phyloP scores from a whole-genome alignment of 2,797 vertebrate species.

The Falco rusticolus region DNA sequence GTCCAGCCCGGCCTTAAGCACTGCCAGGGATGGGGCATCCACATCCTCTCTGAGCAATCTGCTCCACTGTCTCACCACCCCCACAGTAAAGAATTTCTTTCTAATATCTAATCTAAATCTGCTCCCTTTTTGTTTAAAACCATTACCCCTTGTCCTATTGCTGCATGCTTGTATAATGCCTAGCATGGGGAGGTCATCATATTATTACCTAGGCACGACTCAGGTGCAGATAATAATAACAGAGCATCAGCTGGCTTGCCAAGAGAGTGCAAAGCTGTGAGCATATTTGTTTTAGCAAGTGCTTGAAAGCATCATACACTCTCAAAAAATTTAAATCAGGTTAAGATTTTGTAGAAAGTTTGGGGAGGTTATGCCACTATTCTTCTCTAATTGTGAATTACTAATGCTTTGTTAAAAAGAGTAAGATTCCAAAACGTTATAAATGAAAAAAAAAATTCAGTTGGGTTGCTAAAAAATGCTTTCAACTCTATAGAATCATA shows the following conservation, averaged over 20 bases:
- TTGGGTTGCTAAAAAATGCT: neutral
- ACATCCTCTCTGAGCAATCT: no score
- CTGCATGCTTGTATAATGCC: neutral
- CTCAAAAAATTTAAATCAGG: neutral
- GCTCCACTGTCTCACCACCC: no score
- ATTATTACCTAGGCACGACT: neutral
- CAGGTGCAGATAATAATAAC: neutral
- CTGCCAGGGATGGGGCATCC: no score
- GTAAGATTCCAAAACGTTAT: neutral
- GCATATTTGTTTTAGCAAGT: neutral
- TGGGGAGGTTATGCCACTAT: neutral
- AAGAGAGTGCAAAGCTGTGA: neutral
- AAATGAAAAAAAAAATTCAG: neutral
- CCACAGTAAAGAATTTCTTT: no score
- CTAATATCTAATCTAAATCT: no score
- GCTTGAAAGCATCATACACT: neutral
- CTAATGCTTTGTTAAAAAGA: neutral
- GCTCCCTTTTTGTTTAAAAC: no score
- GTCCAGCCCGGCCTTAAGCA: no score
- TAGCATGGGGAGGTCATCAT: neutral
- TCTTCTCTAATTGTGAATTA: neutral
- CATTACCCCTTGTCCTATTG: no score
- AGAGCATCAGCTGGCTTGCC: neutral
- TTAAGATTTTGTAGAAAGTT: neutral
- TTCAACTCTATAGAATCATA: conserved; percentile 25